Percentiles rank a stretch among this genome's conserved stretches.
Conservation (phyloP, 2,888 invertebrate species). For the Mythimna pallens region DNA sequence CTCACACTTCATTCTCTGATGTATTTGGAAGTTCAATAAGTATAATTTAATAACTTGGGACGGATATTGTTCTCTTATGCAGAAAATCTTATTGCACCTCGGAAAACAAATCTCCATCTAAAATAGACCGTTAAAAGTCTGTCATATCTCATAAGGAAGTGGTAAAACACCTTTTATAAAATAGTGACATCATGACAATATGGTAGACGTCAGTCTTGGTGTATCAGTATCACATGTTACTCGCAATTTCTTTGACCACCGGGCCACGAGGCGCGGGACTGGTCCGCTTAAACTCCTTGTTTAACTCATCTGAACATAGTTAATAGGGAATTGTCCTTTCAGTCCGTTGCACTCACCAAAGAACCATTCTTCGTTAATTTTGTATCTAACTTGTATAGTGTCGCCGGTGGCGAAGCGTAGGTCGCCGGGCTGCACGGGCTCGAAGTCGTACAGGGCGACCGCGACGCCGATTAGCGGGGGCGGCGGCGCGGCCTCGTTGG, state of each 20-base stretch:
- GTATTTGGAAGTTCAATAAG: conserved; percentile 48
- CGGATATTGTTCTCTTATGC: conserved; percentile 46
- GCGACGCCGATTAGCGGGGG: conserved; percentile 83
- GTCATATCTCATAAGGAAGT: conserved; percentile 50
- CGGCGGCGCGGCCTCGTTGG: conserved; percentile 75
- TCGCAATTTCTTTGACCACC: conserved; percentile 50
- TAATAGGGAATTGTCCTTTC: conserved; percentile 95
- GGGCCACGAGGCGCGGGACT: conserved; percentile 27
- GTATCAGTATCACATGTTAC: conserved; percentile 62
- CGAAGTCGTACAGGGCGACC: conserved; percentile 93
- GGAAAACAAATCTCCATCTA: conserved; percentile 47
- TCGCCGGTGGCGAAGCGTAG: conserved; percentile 80
- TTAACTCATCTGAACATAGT: conserved; percentile 92
- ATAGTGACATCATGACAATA: conserved; percentile 61
- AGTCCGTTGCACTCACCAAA: conserved; percentile 93
- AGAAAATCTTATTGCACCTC: conserved; percentile 60
- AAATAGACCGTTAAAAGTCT: conserved; percentile 43
- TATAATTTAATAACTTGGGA: conserved; percentile 42
- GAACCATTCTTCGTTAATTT: conserved; percentile 94
- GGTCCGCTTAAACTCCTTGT: conserved; percentile 47
- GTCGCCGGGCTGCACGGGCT: conserved; percentile 90
- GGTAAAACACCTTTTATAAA: conserved; percentile 53
- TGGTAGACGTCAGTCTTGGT: conserved; percentile 73
- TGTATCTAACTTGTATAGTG: conserved; percentile 91
- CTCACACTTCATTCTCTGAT: conserved; percentile 63